Conservation (phyloP, 2,888 invertebrate species). For the Allolobophora icterica region DNA sequence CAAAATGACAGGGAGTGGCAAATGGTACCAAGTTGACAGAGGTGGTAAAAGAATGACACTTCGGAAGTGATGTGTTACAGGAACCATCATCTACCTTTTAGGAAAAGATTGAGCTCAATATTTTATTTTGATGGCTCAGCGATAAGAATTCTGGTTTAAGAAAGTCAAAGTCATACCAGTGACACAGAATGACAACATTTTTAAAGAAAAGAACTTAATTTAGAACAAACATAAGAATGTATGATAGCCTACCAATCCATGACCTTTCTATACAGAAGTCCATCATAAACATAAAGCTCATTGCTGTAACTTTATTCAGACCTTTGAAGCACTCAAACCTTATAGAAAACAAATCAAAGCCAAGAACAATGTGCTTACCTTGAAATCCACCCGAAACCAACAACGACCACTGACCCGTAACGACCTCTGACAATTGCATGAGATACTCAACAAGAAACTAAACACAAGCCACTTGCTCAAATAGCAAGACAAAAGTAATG, state of each 20-base stretch:
- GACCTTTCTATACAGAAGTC: neutral
- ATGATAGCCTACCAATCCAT: neutral
- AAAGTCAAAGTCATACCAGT: no score
- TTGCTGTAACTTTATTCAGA: neutral
- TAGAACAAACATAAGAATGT: neutral
- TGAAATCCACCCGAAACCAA: slow-evolving; percentile 17
- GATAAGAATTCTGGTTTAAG: neutral
- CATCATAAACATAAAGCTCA: neutral
- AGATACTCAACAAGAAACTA: slow-evolving; percentile 7
- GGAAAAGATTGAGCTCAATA: neutral
- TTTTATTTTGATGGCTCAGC: neutral
- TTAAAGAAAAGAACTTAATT: neutral
- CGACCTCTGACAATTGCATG: slow-evolving; percentile 19
- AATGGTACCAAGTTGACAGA: no score
- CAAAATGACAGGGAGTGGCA: no score
- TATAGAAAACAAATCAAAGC: neutral
- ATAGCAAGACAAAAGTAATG: neutral
- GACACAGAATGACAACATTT: neutral
- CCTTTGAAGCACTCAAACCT: neutral
- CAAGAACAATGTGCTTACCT: slow-evolving; percentile 26
- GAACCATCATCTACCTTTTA: neutral
- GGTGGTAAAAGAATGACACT: neutral
- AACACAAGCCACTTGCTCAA: neutral
- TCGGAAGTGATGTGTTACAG: neutral
- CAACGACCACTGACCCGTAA: slow-evolving; percentile 23